Evolutionary conservation across 2,113 vertebrate species (phyloP).

Genomic region (Pagrus major): DNA sequence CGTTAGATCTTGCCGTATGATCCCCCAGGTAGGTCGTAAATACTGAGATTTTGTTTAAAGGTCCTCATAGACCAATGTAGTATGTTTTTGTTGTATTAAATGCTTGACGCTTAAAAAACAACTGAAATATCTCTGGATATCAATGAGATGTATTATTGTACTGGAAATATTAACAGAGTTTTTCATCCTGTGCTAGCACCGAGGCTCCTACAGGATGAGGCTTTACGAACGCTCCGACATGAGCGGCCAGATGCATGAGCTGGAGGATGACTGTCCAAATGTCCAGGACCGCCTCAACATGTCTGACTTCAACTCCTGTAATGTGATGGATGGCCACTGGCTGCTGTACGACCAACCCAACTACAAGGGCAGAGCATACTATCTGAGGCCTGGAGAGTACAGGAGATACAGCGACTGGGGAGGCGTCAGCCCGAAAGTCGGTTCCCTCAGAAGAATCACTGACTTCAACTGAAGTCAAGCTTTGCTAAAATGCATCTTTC

Average conservation of each 20-base stretch:
- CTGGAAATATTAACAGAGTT: not conserved
- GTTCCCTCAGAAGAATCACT: constrained; percentile 78
- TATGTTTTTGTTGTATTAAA: not conserved
- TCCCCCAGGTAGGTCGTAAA: constrained; percentile 75
- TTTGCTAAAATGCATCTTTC: constrained; percentile 17
- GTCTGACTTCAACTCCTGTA: constrained; percentile 82
- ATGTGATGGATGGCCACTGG: constrained; percentile 84
- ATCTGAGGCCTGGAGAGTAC: constrained; percentile 84
- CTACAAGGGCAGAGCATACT: constrained; percentile 80
- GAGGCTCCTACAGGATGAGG: constrained; percentile 79
- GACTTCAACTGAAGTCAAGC: constrained; percentile 64
- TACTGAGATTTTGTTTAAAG: not conserved
- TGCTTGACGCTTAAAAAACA: not conserved
- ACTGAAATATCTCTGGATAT: not conserved
- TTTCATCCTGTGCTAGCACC: constrained; percentile 60
- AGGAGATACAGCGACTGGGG: constrained; percentile 83
- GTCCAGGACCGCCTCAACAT: constrained; percentile 75
- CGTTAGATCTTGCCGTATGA: constrained; percentile 79
- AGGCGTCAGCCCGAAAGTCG: constrained; percentile 76
- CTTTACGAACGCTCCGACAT: constrained; percentile 82
- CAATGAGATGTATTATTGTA: not conserved
- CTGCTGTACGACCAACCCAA: constrained; percentile 82
- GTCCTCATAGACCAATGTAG: not conserved
- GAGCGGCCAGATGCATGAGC: constrained; percentile 82
- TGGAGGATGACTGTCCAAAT: constrained; percentile 79